Conservation (phyloP, 2,113 vertebrate species). For the Indri indri region DNA sequence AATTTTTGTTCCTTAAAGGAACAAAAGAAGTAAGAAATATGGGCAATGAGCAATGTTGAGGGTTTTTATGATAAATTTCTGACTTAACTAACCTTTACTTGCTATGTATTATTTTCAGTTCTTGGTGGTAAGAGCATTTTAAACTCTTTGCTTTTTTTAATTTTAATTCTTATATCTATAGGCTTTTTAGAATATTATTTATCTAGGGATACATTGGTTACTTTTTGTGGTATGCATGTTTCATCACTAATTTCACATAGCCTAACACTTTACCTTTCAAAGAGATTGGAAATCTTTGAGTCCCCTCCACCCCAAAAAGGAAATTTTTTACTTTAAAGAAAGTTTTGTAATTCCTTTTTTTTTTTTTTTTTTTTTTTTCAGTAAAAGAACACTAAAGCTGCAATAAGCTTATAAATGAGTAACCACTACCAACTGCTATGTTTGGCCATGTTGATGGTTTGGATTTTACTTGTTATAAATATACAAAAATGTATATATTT, state of each 20-base stretch:
- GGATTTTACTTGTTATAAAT: background rate
- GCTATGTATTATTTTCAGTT: background rate
- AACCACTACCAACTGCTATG: background rate
- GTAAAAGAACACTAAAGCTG: background rate
- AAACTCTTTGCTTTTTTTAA: background rate
- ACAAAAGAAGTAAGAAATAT: background rate
- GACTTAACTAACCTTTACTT: background rate
- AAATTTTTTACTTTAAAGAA: background rate
- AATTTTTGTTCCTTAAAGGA: background rate
- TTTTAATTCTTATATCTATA: background rate
- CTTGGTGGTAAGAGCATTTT: background rate
- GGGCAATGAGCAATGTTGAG: background rate
- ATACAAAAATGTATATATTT: background rate
- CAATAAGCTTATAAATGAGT: background rate
- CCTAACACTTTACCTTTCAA: background rate
- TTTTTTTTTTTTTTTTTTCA: background rate
- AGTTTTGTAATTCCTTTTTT: background rate
- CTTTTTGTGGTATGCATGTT: background rate
- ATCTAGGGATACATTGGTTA: background rate
- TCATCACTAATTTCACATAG: background rate
- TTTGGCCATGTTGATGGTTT: background rate
- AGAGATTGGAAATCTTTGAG: background rate
- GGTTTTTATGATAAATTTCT: background rate
- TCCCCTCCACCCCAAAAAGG: background rate
- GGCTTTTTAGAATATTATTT: background rate